Percentiles rank a stretch among this genome's conserved stretches.
phyloP scores from a whole-genome alignment of 2,113 vertebrate genomes.

The Cygnus buccinator region DNA sequence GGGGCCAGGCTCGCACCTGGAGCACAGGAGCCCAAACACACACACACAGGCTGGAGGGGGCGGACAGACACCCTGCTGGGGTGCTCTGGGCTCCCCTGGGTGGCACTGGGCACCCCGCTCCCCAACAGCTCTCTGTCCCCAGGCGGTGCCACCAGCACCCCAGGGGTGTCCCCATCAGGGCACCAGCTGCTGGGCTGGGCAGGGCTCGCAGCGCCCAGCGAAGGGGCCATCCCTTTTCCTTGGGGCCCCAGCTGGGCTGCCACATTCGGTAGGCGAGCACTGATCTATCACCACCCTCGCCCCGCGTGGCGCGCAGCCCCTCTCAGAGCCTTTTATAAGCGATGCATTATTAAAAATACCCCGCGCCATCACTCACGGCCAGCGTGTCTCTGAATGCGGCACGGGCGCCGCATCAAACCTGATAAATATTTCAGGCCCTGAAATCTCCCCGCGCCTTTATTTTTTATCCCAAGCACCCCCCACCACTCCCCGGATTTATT shows the following conservation, averaged over 20 bases:
- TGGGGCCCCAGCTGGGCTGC: not conserved
- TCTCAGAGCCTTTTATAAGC: not conserved
- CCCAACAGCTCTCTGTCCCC: not conserved
- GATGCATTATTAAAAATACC: constrained; percentile 23
- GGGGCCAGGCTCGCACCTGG: rapidly evolving
- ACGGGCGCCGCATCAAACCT: not conserved
- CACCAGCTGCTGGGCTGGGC: too few species aligned
- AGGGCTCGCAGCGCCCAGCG: too few species aligned
- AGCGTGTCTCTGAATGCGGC: not conserved
- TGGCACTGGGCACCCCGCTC: not conserved
- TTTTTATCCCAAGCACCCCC: not conserved
- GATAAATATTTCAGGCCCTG: constrained; percentile 65
- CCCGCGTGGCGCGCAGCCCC: not conserved
- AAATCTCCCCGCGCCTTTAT: not conserved
- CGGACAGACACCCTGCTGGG: not conserved
- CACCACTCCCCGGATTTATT: not conserved
- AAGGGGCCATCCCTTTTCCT: not conserved
- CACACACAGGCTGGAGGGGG: not conserved
- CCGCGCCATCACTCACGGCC: not conserved
- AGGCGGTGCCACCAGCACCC: rapidly evolving
- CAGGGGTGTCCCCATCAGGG: not conserved
- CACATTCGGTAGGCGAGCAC: not conserved
- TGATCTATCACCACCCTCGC: not conserved
- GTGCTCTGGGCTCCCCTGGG: too few species aligned
- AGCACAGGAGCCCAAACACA: not conserved